Percentiles rank a stretch among this genome's conserved stretches.
These are phyloP conservation scores for Orchestes rusci DNA, from an alignment of 2,888 invertebrate species.

Conservation along the genomic window DNA sequence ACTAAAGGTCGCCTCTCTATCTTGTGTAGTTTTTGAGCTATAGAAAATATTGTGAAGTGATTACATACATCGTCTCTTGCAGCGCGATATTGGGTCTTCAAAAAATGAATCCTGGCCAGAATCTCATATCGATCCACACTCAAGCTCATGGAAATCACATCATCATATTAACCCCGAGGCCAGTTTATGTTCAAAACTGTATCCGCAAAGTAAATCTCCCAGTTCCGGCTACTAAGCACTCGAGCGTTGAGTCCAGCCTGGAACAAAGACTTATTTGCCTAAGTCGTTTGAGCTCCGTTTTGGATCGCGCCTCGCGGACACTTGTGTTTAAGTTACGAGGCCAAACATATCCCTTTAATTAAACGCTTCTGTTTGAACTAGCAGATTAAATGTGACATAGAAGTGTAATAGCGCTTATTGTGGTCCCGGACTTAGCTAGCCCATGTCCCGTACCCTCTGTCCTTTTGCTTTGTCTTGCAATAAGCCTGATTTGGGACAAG, in stretches of 20 bases:
- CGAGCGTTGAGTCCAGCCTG: background rate
- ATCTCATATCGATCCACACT: too few relatives aligned
- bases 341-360: conserved; percentile 46
- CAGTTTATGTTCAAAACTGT: background rate
- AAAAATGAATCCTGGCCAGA: too few relatives aligned
- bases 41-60: too few relatives aligned
- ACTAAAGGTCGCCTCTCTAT: too few relatives aligned
- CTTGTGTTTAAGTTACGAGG: conserved; percentile 47
- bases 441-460: conserved; percentile 1
- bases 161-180: too few relatives aligned
- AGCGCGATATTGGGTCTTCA: too few relatives aligned
- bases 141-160: too few relatives aligned
- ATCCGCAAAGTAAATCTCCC: background rate
- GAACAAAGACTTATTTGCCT: conserved; percentile 33
- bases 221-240: background rate
- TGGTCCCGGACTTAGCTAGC: conserved; percentile 33
- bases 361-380: conserved; percentile 48
- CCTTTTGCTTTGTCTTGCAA: conserved; percentile 17
- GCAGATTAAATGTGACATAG: conserved; percentile 48
- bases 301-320: conserved; percentile 38
- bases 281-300: conserved; percentile 35
- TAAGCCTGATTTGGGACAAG: too few relatives aligned
- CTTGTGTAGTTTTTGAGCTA: too few relatives aligned
- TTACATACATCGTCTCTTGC: too few relatives aligned
- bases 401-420: conserved; percentile 48